Evolutionary conservation across 2,113 vertebrate genomes (phyloP).

Genomic region (Gadus chalcogrammus): DNA sequence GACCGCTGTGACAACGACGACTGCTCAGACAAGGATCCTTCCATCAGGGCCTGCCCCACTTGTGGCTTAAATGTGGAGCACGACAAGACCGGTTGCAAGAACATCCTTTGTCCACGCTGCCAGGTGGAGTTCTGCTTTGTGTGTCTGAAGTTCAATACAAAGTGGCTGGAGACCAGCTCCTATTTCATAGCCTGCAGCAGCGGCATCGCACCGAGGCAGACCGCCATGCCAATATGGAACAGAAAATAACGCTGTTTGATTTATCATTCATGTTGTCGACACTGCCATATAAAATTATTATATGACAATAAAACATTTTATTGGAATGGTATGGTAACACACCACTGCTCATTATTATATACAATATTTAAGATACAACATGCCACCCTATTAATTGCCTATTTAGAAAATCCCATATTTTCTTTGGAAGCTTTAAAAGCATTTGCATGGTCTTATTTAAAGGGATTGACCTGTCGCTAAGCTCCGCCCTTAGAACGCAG

Average conservation of each 20-base stretch:
- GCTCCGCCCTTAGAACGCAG: too few relatives aligned
- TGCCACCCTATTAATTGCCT: too few relatives aligned
- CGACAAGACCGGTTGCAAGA: conserved; percentile 68
- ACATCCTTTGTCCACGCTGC: conserved; percentile 69
- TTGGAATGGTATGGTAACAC: too few relatives aligned
- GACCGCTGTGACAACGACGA: conserved; percentile 61
- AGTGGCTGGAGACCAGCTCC: conserved; percentile 43
- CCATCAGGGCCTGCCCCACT: conserved; percentile 69
- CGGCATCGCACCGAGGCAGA: conserved; percentile 67
- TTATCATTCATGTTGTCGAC: background rate
- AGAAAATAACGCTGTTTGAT: conserved; percentile 22
- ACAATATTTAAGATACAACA: background rate
- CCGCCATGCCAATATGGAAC: conserved; percentile 61
- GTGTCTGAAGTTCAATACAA: conserved; percentile 73
- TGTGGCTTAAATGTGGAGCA: conserved; percentile 69
- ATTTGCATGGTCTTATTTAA: too few relatives aligned
- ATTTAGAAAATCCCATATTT: too few relatives aligned
- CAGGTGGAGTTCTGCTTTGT: conserved; percentile 73
- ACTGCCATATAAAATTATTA: background rate
- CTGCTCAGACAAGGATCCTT: conserved; percentile 61
- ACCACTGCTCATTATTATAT: background rate
- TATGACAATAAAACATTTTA: background rate
- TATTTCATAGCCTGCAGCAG: conserved; percentile 58
- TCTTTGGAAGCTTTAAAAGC: too few relatives aligned
- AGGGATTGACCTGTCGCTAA: too few relatives aligned